Evolutionary conservation across 1,140 invertebrate genomes (phyloP), one percentile per base, ranked within the genome.

Genomic region (Listronotus bonariensis): DNA sequence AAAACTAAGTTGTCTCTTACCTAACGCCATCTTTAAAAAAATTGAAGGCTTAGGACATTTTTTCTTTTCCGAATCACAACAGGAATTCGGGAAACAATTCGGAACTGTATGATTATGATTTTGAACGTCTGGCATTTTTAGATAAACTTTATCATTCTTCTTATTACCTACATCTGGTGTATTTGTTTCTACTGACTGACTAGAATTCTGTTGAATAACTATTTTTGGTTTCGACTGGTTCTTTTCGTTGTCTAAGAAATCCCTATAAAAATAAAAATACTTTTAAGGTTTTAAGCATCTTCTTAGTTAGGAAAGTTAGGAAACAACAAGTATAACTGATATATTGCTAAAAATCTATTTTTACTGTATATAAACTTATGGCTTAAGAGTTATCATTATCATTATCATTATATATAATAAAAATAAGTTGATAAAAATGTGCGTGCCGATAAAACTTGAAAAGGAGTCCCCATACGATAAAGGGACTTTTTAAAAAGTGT

Each of bases 21-120:
- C 87, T 80, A 1, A 83, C 77, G 4, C 85, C 86, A 77, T 91
- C 89, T 43, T 80, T 80, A 74, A 90, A 57, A 82, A 88, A 60
- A 89, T 77, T 3, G 85, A 84, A 0, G 82, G 80, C 70, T 84
- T 80, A 9, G 69, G 70, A 67, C 75, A 76, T 14, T 68, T 68
- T n/a, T 60, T 20, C 15, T 36, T 56, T 17, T 65, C 58, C 10
- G 49, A 17, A 43, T 67, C 10, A 51, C 58, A 67, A 17, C 58
- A 59, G 7, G 8, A 26, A 15, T 62, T 53, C 7, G 12, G 8
- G n/a, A 36, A 15, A 36, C 45, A 38, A 36, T 36, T 36, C 6
- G 53, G 6, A 14, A n/a, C 34, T 12, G 34, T 10, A 6, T 46
- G 15, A n/a, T 17, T 46, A 2, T 17, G 15, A 10, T 26, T 46